A percentile compares a stretch with the other conserved stretches of the same genome.
Evolutionary conservation across 2,113 vertebrate genomes (phyloP).

Genomic region (Heloderma charlesbogerti): DNA sequence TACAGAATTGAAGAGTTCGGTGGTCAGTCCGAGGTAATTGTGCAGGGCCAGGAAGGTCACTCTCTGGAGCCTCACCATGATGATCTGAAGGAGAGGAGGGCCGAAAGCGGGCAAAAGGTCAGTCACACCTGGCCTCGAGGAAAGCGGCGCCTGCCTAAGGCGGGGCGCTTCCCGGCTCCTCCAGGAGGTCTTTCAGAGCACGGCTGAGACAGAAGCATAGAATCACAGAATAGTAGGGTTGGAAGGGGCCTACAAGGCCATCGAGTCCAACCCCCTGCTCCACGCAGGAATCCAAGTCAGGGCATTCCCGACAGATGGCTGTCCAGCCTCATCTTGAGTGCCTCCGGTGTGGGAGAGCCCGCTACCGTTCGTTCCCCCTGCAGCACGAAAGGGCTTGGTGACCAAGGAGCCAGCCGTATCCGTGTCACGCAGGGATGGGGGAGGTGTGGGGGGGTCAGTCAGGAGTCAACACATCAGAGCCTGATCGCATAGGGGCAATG

Average conservation of each 20-base stretch:
- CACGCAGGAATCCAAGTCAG: no score
- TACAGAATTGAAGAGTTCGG: slow-evolving; percentile 92
- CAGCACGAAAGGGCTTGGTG: fast-evolving
- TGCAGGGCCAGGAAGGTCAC: slow-evolving; percentile 94
- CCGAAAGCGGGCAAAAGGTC: background rate
- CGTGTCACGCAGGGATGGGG: no score
- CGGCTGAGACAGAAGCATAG: no score
- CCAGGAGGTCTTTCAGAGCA: background rate
- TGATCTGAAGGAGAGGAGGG: slow-evolving; percentile 80
- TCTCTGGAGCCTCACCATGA: slow-evolving; percentile 96
- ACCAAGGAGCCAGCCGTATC: background rate
- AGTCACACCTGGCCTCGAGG: background rate
- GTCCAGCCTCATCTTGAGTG: no score
- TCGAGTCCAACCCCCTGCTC: no score
- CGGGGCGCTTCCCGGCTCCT: no score
- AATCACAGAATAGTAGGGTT: no score
- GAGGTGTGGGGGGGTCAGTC: no score
- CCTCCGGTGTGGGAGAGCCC: no score
- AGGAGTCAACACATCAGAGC: background rate
- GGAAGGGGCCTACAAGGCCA: no score
- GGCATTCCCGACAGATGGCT: no score
- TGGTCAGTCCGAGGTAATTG: slow-evolving; percentile 95
- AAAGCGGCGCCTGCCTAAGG: background rate
- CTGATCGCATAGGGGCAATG: no score
- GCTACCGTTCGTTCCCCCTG: background rate